Conservation (phyloP, 2,113 vertebrate genomes). For the Lagopus leucura region DNA sequence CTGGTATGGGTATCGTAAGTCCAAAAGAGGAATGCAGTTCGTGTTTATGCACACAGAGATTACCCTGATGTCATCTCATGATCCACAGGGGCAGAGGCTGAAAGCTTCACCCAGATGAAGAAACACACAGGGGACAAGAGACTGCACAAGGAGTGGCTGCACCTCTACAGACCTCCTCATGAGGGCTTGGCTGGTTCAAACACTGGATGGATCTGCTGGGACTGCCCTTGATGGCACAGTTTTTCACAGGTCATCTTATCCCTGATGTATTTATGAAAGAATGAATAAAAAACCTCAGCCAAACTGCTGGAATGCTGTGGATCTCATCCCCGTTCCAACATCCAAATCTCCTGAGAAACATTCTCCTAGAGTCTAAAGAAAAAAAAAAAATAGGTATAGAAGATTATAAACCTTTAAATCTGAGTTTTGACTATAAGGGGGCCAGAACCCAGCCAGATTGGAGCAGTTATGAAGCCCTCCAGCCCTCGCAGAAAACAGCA, state of each 20-base stretch:
- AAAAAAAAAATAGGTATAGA: not conserved
- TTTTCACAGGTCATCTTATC: not conserved
- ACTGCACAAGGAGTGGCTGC: not conserved
- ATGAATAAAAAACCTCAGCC: not conserved
- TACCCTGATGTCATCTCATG: not conserved
- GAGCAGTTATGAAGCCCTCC: not conserved
- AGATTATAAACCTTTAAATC: not conserved
- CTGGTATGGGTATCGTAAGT: not conserved
- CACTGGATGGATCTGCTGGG: not conserved
- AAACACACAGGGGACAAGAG: not conserved
- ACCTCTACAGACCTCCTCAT: not conserved
- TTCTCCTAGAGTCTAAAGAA: not conserved
- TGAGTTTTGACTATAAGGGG: not conserved
- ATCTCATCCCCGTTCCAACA: not conserved
- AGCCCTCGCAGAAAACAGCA: slow-evolving; percentile 7
- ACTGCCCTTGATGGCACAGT: not conserved
- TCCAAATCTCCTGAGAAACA: not conserved
- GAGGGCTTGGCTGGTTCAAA: not conserved
- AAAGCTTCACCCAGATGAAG: not conserved
- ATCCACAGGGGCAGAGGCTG: not conserved
- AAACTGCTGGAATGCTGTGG: not conserved
- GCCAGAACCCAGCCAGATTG: not conserved
- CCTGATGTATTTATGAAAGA: not conserved
- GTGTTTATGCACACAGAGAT: not conserved
- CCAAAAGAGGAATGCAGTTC: not conserved